A percentile compares a stretch with the other conserved stretches of the same genome.
These are phyloP conservation scores for Radopholus similis DNA, from an alignment of 1,140 invertebrate species.

Conservation along the genomic window DNA sequence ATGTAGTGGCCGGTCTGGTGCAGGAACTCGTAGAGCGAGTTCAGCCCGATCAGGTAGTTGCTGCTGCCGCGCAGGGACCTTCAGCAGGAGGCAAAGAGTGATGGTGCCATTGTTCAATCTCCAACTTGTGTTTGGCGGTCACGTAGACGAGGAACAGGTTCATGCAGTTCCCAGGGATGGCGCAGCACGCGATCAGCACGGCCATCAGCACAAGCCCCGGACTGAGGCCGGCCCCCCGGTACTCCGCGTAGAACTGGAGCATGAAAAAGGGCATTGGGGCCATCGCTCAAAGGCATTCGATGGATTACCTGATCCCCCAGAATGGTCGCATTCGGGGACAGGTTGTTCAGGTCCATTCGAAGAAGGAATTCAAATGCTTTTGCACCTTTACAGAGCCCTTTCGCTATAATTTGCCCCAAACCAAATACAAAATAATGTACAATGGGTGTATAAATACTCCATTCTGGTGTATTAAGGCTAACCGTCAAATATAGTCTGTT, in stretches of 20 bases:
- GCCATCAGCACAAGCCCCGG: conserved; percentile 4
- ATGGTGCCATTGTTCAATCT: too few relatives aligned
- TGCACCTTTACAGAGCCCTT: too few relatives aligned
- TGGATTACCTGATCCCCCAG: conserved; percentile 8
- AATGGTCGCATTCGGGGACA: conserved; percentile 5
- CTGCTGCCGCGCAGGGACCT: conserved; percentile 5
- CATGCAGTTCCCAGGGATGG: conserved; percentile 10
- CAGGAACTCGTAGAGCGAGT: conserved; percentile 20
- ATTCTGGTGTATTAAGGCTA: too few relatives aligned
- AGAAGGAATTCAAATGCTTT: too few relatives aligned
- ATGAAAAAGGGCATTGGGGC: not conserved
- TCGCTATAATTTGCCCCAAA: too few relatives aligned
- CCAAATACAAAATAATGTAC: too few relatives aligned
- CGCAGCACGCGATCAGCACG: conserved; percentile 7
- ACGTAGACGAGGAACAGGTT: conserved; percentile 22
- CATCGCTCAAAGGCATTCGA: not conserved
- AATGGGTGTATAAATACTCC: too few relatives aligned
- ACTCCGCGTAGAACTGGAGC: conserved; percentile 10
- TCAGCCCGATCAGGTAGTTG: conserved; percentile 17
- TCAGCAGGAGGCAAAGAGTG: not conserved
- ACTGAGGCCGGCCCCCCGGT: not conserved
- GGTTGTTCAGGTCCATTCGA: not conserved
- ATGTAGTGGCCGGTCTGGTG: conserved; percentile 25
- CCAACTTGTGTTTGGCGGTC: conserved; percentile 14
- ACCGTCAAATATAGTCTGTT: too few relatives aligned